Base-by-base conservation (phyloP, 2,797 vertebrate species). In the Melanogrammus aeglefinus region DNA sequence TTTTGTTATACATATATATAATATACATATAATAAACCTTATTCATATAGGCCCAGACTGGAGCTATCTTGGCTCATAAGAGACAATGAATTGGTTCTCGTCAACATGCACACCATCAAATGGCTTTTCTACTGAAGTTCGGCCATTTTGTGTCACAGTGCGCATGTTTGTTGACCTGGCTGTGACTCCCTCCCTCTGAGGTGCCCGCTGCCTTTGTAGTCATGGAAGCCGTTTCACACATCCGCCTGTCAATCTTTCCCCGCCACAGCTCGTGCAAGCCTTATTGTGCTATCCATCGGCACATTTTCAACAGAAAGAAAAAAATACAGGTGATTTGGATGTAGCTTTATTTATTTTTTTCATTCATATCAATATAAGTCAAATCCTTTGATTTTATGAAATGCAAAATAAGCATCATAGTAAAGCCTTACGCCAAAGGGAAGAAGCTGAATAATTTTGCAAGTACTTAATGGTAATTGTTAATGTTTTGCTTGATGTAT, bases 111-210 rank as follows among this genome's bases (percentile, higher is more conserved):
- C 57, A 9, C 57, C 18, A n/a, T 6, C 57, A 63, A 21, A 63
- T 18, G 5, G 47, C 47, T 21, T 51, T 6, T 18, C 18, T 16
- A 51, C 47, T 21, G 47, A 16, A 1, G 41, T 13, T 44, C 13
- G 14, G 18, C 18, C 16, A 51, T 51, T 51, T 51, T 51, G 12
- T 4, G 18, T 51, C 16, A 51, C 16, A 51, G 47, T 12, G 47
- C 16, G 16, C 5, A 21, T 21, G 47, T 21, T 51, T 16, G 47
- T 21, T 18, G n/a, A 41, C 72, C 72, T 44, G 38, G 73, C 73
- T 39, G 36, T 27, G 35, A 21, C n/a, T 75, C 63, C 75, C 72
- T 82, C 29, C 76, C 74, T 33, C 36, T 38, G 14, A 38, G 72
- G 73, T 44, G 73, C 29, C 73, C 73, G 27, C 10, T 74, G 38